Base-by-base conservation (phyloP, 2,113 vertebrate genomes). In the Balaeniceps rex region DNA sequence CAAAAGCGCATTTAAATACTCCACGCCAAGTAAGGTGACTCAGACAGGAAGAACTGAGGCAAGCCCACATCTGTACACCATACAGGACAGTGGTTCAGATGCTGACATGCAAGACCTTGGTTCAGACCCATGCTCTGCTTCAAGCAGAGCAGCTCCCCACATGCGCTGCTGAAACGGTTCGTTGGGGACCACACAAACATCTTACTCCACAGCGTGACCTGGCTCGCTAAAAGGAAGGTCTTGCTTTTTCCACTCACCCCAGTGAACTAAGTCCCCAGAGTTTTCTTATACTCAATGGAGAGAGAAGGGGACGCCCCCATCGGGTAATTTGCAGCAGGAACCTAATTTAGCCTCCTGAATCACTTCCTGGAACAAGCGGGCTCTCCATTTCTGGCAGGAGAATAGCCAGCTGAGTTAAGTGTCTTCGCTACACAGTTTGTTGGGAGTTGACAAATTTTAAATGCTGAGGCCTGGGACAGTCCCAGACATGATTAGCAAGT, bases 11-110 rank as follows among this genome's bases (percentile, higher is more conserved):
- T 94, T 55, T 87, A 60, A 87, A 79, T 64, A 65, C 21, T 90
- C 21, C 38, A 38, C 3, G 29, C n/a, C 82, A 85, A 91, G 51
- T 40, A 57, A 80, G 34, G 40, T 12, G 5, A 58, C 54, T 90
- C 61, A 86, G 49, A 76, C 19, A 16, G 51, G 46, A 93, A 87
- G 38, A 92, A 86, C 9, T 2, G 8, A 86, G 49, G 46, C 49
- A 92, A 90, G 38, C 22, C 49, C 85, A 95, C 90, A 90, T 87
- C 57, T 94, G 84, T 69, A 85, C 7, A 7, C 87, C 90, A 90
- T 52, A 93, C 28, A 94, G 78, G 44, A 90, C 28, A 75, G 40
- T 9, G 61, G 61, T 34, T 49, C 47, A 28, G 81, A 91, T 26
- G 49, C 7, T 57, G 52, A 88, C 78, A 55, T 70, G 46, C 51